These are phyloP conservation scores for Aspiorhynchus laticeps DNA, from an alignment of 2,113 vertebrate species.

Conservation along the genomic window DNA sequence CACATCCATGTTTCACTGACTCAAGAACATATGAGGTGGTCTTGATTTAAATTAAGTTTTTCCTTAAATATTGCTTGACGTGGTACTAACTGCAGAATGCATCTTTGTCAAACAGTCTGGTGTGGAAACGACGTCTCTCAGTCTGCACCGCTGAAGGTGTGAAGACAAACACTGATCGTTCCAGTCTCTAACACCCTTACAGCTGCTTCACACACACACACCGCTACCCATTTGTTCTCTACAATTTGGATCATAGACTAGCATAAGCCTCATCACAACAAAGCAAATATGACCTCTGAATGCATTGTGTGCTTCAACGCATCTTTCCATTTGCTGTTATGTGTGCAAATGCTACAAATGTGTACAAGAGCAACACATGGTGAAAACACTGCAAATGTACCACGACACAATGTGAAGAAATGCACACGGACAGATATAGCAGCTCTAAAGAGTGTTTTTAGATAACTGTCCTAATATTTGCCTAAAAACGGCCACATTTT, in stretches of 20 bases:
- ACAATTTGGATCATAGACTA: not conserved
- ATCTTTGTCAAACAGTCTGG: not conserved
- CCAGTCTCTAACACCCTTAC: constrained; percentile 1
- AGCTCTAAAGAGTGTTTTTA: not conserved
- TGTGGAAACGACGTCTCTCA: not conserved
- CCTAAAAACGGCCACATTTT: too few species aligned
- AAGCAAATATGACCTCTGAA: not conserved
- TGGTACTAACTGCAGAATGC: not conserved
- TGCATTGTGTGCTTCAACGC: not conserved
- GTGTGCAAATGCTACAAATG: constrained; percentile 3
- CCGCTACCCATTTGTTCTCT: not conserved
- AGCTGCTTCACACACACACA: constrained; percentile 23
- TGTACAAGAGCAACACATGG: not conserved
- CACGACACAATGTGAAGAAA: not conserved
- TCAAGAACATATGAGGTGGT: not conserved
- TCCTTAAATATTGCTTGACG: not conserved
- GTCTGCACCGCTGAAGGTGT: not conserved
- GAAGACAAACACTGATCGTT: not conserved
- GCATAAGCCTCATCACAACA: constrained; percentile 43
- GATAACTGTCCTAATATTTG: not conserved
- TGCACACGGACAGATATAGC: not conserved
- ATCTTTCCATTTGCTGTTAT: not conserved
- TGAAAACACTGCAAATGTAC: not conserved
- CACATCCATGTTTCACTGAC: not conserved
- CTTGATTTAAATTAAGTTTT: not conserved